A percentile compares a stretch with the other conserved stretches of the same genome.
phyloP scores from a whole-genome alignment of 2,797 vertebrate genomes.

The Capromys pilorides region DNA sequence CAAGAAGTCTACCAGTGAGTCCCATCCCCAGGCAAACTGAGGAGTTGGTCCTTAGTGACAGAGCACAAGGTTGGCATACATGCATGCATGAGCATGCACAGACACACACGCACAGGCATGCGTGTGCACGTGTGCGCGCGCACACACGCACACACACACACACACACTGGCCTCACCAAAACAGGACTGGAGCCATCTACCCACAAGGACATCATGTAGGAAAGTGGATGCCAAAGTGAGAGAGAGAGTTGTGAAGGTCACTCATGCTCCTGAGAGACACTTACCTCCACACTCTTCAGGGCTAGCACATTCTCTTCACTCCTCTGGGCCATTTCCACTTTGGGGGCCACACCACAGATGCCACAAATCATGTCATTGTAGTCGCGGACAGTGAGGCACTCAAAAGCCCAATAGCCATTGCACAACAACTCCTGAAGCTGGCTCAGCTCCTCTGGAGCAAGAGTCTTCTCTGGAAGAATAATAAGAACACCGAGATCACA shows the following conservation, averaged over 20 bases:
- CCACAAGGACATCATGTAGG: not conserved
- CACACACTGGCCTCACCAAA: not conserved
- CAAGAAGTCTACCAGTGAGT: not conserved
- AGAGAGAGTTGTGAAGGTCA: not conserved
- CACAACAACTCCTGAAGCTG: constrained; percentile 93
- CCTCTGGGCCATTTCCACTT: constrained; percentile 94
- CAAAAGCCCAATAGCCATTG: constrained; percentile 98
- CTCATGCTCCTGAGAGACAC: not conserved
- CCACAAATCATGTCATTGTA: constrained; percentile 99
- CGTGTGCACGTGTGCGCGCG: too few species aligned
- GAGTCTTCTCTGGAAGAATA: constrained; percentile 88
- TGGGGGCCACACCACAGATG: constrained; percentile 95
- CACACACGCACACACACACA: not conserved
- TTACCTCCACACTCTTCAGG: constrained; percentile 95
- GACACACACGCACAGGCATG: too few species aligned
- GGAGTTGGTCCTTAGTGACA: not conserved
- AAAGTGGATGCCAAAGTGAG: not conserved
- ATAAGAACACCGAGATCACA: constrained; percentile 15
- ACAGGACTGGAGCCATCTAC: not conserved
- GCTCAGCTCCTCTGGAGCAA: constrained; percentile 88
- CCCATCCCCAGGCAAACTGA: not conserved
- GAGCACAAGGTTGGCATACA: not conserved
- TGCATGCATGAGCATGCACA: too few species aligned
- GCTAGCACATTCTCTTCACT: constrained; percentile 90
- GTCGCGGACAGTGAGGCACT: constrained; percentile 95